Conservation (phyloP, 2,888 invertebrate genomes). For the Vesta saturnalis region DNA sequence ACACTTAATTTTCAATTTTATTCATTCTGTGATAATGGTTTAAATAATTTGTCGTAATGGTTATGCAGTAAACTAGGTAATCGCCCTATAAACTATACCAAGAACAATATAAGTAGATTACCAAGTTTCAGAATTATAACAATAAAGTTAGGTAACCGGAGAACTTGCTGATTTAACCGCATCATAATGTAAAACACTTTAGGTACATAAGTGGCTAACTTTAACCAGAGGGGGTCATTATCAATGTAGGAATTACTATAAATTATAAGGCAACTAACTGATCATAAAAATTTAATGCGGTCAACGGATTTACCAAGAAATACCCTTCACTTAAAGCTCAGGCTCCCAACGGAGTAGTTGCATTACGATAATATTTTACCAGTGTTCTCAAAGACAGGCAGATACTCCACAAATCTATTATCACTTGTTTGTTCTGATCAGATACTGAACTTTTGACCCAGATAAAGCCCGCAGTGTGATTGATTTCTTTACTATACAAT, state of each 20-base stretch:
- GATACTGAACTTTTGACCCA: slow-evolving; percentile 38
- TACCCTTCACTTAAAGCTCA: slow-evolving; percentile 27
- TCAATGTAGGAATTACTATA: slow-evolving; percentile 31
- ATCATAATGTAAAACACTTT: slow-evolving; percentile 36
- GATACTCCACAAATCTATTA: slow-evolving; percentile 32
- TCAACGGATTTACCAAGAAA: slow-evolving; percentile 39
- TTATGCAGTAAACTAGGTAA: slow-evolving; percentile 21
- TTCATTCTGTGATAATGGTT: not conserved
- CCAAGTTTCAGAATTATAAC: slow-evolving; percentile 32
- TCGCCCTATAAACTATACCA: slow-evolving; percentile 24
- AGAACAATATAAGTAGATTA: slow-evolving; percentile 36
- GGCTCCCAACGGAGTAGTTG: slow-evolving; percentile 14
- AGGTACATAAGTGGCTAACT: slow-evolving; percentile 33
- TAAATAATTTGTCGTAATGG: slow-evolving; percentile 8
- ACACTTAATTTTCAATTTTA: too few species aligned
- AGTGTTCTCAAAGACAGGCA: not conserved
- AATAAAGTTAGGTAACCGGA: slow-evolving; percentile 21
- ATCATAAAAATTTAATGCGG: slow-evolving; percentile 47
- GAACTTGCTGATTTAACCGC: slow-evolving; percentile 32
- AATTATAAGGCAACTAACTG: slow-evolving; percentile 30
- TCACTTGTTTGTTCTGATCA: slow-evolving; percentile 34
- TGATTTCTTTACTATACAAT: slow-evolving; percentile 34
- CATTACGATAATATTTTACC: slow-evolving; percentile 10
- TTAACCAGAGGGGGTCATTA: slow-evolving; percentile 25
- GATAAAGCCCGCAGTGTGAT: slow-evolving; percentile 38